These are phyloP conservation scores for Thermophis baileyi DNA, from an alignment of 2,113 vertebrate species.

Conservation along the genomic window DNA sequence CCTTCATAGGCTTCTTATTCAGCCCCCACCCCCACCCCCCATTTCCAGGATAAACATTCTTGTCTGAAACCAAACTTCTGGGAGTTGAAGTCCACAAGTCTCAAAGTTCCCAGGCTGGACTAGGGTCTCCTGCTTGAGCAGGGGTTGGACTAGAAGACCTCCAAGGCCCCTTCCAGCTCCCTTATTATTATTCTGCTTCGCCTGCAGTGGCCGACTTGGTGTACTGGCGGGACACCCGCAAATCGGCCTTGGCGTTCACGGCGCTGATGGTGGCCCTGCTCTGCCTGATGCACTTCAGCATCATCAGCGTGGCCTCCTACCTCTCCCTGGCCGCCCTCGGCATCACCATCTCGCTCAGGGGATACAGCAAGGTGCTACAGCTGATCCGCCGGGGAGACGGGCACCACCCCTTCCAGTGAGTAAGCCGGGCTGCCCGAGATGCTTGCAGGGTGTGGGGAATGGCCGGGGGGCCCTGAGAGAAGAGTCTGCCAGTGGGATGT, in stretches of 20 bases:
- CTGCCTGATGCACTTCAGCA: conserved; percentile 86
- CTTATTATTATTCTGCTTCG: not conserved
- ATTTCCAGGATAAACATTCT: not conserved
- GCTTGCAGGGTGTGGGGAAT: not conserved
- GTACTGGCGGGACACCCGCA: conserved; percentile 83
- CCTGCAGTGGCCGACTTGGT: conserved; percentile 78
- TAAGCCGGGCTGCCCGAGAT: not conserved
- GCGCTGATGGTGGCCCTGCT: conserved; percentile 80
- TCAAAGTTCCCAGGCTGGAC: not conserved
- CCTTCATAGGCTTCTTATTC: not conserved
- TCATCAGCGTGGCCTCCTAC: conserved; percentile 80
- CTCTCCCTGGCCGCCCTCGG: conserved; percentile 77
- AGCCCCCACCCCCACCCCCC: not conserved
- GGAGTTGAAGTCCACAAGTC: not conserved
- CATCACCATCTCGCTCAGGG: conserved; percentile 80
- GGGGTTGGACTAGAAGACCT: not conserved
- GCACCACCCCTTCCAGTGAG: conserved; percentile 84
- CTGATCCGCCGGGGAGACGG: conserved; percentile 74
- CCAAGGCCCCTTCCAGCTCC: not conserved
- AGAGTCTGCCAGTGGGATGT: not conserved
- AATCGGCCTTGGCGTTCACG: conserved; percentile 78
- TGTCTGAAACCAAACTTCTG: not conserved
- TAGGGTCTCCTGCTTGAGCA: not conserved
- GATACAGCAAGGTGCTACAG: conserved; percentile 79
- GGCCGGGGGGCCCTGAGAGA: not conserved